Evolutionary conservation across 2,113 vertebrate genomes (phyloP).

Genomic region (Stegostoma tigrinum): DNA sequence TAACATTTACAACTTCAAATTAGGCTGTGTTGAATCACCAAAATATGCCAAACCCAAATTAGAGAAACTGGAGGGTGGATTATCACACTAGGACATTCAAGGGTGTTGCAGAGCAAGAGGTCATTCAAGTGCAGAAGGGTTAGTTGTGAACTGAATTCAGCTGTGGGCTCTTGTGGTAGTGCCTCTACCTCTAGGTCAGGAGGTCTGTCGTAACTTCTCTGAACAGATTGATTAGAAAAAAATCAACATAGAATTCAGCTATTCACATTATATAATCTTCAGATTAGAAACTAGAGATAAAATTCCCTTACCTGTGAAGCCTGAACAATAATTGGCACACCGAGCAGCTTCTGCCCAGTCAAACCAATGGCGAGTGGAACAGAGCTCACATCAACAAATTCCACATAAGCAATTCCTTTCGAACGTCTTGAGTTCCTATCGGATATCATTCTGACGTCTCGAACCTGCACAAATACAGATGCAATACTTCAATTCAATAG

Average conservation of each 20-base stretch:
- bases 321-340: slow-evolving; percentile 93
- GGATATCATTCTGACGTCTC: slow-evolving; percentile 94
- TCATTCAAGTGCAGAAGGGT: not conserved
- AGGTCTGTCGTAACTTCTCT: too few relatives aligned
- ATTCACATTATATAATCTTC: not conserved
- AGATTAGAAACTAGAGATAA: not conserved
- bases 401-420: slow-evolving; percentile 95
- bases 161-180: not conserved
- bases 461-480: slow-evolving; percentile 60
- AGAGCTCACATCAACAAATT: slow-evolving; percentile 89
- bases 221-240: not conserved
- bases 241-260: not conserved
- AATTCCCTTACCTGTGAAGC: slow-evolving; percentile 78
- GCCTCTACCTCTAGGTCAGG: too few relatives aligned
- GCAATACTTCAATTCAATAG: not conserved
- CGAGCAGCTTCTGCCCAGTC: slow-evolving; percentile 88
- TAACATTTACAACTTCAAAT: not conserved
- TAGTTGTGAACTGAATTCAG: not conserved
- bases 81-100: not conserved
- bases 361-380: slow-evolving; percentile 92
- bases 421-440: slow-evolving; percentile 93
- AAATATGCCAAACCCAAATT: not conserved
- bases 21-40: not conserved
- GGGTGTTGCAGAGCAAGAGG: not conserved
- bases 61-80: not conserved